These are phyloP conservation scores for Mandrillus leucophaeus DNA, from an alignment of 2,113 vertebrate genomes.

Conservation along the genomic window DNA sequence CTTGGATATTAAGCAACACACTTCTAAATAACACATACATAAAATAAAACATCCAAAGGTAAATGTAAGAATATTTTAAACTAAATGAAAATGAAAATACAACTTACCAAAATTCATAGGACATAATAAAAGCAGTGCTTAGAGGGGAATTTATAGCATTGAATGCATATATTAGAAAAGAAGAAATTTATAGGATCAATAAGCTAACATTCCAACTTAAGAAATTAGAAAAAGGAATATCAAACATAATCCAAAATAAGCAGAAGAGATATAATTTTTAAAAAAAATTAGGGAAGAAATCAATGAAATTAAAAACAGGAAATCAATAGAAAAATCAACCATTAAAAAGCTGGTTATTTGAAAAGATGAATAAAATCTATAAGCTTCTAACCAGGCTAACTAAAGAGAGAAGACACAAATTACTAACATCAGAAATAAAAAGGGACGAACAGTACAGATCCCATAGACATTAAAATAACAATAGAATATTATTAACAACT, in stretches of 20 bases:
- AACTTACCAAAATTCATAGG: neutral
- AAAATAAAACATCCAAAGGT: neutral
- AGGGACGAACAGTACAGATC: neutral
- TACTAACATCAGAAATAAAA: neutral
- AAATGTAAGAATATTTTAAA: neutral
- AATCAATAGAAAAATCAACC: neutral
- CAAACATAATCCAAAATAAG: neutral
- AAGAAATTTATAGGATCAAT: neutral
- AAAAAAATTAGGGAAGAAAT: neutral
- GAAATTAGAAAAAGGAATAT: neutral
- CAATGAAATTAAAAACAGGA: neutral
- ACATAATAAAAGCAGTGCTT: neutral
- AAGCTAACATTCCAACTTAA: neutral
- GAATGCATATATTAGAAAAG: neutral
- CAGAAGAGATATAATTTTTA: neutral
- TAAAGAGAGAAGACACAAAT: neutral
- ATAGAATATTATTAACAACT: neutral
- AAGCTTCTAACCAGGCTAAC: neutral
- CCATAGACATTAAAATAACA: neutral
- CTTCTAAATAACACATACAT: neutral
- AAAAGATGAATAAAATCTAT: neutral
- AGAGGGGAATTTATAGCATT: neutral
- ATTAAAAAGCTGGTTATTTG: neutral
- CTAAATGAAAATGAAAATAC: neutral
- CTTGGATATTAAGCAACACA: neutral